These are phyloP conservation scores for Sylvicola cinctus DNA, from an alignment of 2,888 invertebrate genomes.

Conservation along the genomic window DNA sequence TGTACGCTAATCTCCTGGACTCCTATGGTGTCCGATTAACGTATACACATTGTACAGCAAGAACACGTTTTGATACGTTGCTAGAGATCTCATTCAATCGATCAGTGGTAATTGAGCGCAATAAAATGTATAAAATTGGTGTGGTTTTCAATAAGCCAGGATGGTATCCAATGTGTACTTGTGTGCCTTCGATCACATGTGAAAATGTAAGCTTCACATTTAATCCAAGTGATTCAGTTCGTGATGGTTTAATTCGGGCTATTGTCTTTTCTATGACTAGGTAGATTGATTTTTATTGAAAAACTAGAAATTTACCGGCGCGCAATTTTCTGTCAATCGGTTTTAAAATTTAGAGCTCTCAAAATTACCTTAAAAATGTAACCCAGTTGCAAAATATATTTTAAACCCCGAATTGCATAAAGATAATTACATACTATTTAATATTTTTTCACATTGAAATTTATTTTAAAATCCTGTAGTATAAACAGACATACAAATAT, in stretches of 20 bases:
- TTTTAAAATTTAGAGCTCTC: too few relatives aligned
- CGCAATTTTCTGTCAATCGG: too few relatives aligned
- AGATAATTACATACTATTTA: too few relatives aligned
- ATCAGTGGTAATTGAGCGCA: slow-evolving; percentile 50
- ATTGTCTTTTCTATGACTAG: slow-evolving; percentile 41
- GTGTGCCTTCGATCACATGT: slow-evolving; percentile 41
- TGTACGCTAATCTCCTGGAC: slow-evolving; percentile 64
- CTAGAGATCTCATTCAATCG: slow-evolving; percentile 65
- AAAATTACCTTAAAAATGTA: too few relatives aligned
- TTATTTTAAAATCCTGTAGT: too few relatives aligned
- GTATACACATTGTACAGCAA: slow-evolving; percentile 61
- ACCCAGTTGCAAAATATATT: too few relatives aligned
- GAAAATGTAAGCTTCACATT: slow-evolving; percentile 58
- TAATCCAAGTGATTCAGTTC: slow-evolving; percentile 44
- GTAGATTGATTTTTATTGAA: neutral
- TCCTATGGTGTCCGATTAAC: slow-evolving; percentile 59
- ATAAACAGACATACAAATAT: too few relatives aligned
- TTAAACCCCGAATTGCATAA: too few relatives aligned
- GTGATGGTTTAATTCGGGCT: slow-evolving; percentile 58
- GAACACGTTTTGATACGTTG: slow-evolving; percentile 49
- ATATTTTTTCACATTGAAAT: too few relatives aligned
- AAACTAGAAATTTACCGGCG: too few relatives aligned
- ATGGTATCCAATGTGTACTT: slow-evolving; percentile 61
- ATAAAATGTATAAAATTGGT: slow-evolving; percentile 56
- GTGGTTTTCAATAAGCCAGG: slow-evolving; percentile 66